phyloP scores from a whole-genome alignment of 2,888 invertebrate species.

The Muscina levida region DNA sequence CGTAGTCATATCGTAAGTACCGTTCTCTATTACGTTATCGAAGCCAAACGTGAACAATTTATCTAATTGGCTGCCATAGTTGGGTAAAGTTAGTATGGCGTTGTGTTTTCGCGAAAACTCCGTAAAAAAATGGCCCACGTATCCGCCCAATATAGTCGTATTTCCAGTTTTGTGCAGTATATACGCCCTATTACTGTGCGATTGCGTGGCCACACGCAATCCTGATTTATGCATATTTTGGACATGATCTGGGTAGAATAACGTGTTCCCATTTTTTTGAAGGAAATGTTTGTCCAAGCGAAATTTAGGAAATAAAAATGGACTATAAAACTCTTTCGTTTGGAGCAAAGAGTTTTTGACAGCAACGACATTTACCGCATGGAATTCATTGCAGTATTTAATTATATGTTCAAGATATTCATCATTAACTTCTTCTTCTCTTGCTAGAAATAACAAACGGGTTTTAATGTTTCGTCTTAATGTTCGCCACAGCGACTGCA shows the following conservation, averaged over 20 bases:
- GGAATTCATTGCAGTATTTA: conserved; percentile 21
- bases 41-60: not conserved
- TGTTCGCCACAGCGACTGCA: conserved; percentile 31
- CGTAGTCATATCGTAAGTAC: conserved; percentile 56
- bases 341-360: not conserved
- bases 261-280: no score
- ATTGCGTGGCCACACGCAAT: conserved; percentile 46
- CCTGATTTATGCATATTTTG: conserved; percentile 51
- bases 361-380: conserved; percentile 35
- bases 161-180: conserved; percentile 33
- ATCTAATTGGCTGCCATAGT: not conserved
- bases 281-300: no score
- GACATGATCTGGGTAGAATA: conserved; percentile 30
- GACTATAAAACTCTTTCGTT: no score
- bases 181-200: conserved; percentile 48
- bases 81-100: conserved; percentile 46
- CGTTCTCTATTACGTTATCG: conserved; percentile 35
- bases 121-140: conserved; percentile 41
- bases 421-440: not conserved
- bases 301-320: no score
- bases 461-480: conserved; percentile 20
- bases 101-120: conserved; percentile 61
- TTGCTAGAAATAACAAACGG: conserved; percentile 39
- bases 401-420: conserved; percentile 25
- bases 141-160: conserved; percentile 43